Percentiles rank a stretch among this genome's conserved stretches.
These are phyloP conservation scores for Ypsolopha scabrella DNA, from an alignment of 2,888 invertebrate genomes.

Conservation along the genomic window DNA sequence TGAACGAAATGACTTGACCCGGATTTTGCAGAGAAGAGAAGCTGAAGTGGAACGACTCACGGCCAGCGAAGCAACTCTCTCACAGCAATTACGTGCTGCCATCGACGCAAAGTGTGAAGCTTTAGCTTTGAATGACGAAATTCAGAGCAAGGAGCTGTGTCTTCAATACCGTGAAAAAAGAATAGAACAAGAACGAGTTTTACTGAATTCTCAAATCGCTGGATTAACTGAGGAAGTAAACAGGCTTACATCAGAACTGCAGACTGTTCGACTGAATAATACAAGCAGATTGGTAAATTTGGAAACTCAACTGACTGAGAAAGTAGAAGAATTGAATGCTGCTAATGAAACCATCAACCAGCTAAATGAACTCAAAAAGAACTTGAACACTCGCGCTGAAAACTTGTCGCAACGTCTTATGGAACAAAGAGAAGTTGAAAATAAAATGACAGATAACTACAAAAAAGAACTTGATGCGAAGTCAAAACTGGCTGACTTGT, in stretches of 20 bases:
- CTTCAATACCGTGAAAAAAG: conserved; percentile 86
- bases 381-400: conserved; percentile 76
- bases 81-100: conserved; percentile 80
- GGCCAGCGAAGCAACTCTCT: conserved; percentile 75
- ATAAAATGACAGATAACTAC: conserved; percentile 79
- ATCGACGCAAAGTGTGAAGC: conserved; percentile 88
- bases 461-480: conserved; percentile 88
- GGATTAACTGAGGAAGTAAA: conserved; percentile 83
- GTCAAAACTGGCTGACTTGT: conserved; percentile 84
- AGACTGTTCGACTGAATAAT: conserved; percentile 80
- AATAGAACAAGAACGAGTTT: conserved; percentile 83
- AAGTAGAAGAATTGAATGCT: conserved; percentile 82
- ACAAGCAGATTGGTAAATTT: conserved; percentile 72
- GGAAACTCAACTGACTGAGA: conserved; percentile 83
- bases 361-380: conserved; percentile 77
- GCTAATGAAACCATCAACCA: conserved; percentile 77
- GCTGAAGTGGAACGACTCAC: conserved; percentile 80
- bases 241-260: conserved; percentile 81
- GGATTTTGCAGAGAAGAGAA: conserved; percentile 78
- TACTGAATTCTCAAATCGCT: conserved; percentile 83
- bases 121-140: conserved; percentile 82
- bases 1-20: conserved; percentile 80
- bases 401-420: conserved; percentile 77
- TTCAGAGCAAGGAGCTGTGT: conserved; percentile 82
- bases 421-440: conserved; percentile 80